phyloP scores from a whole-genome alignment of 2,888 invertebrate genomes.

The Drosophila helvetica region DNA sequence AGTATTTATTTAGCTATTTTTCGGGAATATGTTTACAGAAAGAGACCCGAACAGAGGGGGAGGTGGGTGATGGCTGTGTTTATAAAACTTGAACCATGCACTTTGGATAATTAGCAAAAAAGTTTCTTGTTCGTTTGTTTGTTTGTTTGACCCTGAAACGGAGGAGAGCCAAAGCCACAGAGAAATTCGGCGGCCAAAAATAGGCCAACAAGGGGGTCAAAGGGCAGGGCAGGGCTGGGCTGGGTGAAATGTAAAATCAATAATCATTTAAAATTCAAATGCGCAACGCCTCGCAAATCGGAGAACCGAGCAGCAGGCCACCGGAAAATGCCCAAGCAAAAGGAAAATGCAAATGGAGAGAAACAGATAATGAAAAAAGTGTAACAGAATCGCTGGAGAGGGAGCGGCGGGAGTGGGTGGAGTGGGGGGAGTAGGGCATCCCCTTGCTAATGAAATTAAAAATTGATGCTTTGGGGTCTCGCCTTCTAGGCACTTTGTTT shows the following conservation, averaged over 20 bases:
- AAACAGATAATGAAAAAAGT: slow-evolving; percentile 75
- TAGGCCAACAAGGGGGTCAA: slow-evolving; percentile 22
- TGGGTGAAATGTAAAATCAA: slow-evolving; percentile 58
- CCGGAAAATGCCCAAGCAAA: slow-evolving; percentile 70
- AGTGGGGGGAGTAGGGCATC: slow-evolving; percentile 14
- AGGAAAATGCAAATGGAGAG: slow-evolving; percentile 76
- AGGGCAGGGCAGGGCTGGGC: neutral
- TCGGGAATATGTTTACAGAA: slow-evolving; percentile 25
- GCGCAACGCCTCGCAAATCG: slow-evolving; percentile 54
- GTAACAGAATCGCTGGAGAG: too few species aligned
- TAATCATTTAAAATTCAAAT: slow-evolving; percentile 78
- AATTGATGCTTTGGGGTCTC: slow-evolving; percentile 76
- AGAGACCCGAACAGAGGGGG: too few species aligned
- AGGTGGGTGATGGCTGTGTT: slow-evolving; percentile 15
- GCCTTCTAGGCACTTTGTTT: slow-evolving; percentile 13
- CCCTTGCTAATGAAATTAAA: slow-evolving; percentile 77
- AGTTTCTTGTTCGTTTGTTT: neutral
- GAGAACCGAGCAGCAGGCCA: slow-evolving; percentile 15
- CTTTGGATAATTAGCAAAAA: slow-evolving; percentile 63
- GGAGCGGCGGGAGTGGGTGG: neutral
- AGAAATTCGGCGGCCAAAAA: slow-evolving; percentile 24
- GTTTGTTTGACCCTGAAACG: slow-evolving; percentile 64
- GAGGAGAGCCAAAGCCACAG: slow-evolving; percentile 18
- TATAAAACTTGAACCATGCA: slow-evolving; percentile 51
- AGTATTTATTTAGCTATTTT: slow-evolving; percentile 32